Conservation (phyloP, 1,140 invertebrate species). For the Lordiphosa stackelbergi region DNA sequence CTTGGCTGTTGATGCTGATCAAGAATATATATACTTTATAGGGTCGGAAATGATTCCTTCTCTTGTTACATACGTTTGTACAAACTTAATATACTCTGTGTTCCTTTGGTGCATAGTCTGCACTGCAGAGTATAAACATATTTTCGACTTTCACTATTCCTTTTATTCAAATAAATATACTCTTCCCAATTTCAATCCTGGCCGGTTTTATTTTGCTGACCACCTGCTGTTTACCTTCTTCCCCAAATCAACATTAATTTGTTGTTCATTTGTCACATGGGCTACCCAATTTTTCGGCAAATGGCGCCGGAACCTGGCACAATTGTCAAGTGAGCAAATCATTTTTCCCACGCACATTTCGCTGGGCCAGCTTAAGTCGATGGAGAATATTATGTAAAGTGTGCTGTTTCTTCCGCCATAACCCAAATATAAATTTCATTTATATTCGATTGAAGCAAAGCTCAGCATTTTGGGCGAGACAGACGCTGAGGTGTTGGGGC, state of each 20-base stretch:
- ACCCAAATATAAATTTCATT: constrained; percentile 38
- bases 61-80: too few relatives aligned
- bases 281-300: constrained; percentile 2
- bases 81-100: too few relatives aligned
- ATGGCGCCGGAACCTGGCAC: constrained; percentile 17
- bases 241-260: constrained; percentile 11
- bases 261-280: constrained; percentile 13
- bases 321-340: constrained; percentile 30
- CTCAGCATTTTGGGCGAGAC: constrained; percentile 36
- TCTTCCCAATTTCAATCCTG: too few relatives aligned
- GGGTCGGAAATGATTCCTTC: too few relatives aligned
- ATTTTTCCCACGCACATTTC: constrained; percentile 62
- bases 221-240: constrained; percentile 6
- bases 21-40: too few relatives aligned
- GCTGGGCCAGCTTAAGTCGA: constrained; percentile 38
- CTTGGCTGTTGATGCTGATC: too few relatives aligned
- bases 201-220: constrained; percentile 1
- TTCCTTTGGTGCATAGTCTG: too few relatives aligned
- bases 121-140: too few relatives aligned
- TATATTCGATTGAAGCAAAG: constrained; percentile 24
- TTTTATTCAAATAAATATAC: too few relatives aligned
- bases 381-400: constrained; percentile 65
- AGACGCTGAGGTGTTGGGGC: constrained; percentile 38
- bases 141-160: too few relatives aligned
- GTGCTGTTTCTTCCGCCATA: constrained; percentile 45